Conservation (phyloP, 1,140 invertebrate species). For the Drosophila suzukii region DNA sequence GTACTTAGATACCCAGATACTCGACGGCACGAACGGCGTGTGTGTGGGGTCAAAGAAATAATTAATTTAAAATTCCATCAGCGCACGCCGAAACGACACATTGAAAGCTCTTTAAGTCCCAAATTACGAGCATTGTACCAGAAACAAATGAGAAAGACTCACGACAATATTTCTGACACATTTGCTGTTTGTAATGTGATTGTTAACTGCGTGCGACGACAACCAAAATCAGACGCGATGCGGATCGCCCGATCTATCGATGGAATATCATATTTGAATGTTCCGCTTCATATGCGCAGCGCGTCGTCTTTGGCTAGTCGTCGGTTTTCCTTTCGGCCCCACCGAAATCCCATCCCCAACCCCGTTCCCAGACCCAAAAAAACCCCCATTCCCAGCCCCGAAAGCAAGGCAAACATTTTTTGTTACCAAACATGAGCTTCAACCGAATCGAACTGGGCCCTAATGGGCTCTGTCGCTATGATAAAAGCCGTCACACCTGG, state of each 20-base stretch:
- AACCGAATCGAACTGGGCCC: constrained; percentile 20
- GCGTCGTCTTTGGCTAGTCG: constrained; percentile 18
- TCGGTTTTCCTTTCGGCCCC: constrained; percentile 26
- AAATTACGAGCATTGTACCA: constrained; percentile 82
- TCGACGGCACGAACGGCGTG: constrained; percentile 44
- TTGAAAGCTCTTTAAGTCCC: constrained; percentile 83
- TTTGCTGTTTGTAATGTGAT: constrained; percentile 76
- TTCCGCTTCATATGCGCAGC: constrained; percentile 37
- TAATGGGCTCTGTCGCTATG: constrained; percentile 41
- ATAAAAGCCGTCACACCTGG: constrained; percentile 40
- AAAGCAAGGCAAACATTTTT: constrained; percentile 32
- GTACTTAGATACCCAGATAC: constrained; percentile 22
- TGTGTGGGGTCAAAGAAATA: constrained; percentile 82
- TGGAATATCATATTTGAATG: constrained; percentile 43
- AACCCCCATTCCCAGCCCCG: background rate
- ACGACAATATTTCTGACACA: constrained; percentile 81
- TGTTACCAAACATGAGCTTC: constrained; percentile 44
- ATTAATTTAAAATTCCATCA: constrained; percentile 82
- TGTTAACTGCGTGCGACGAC: constrained; percentile 69
- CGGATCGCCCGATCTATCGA: constrained; percentile 41
- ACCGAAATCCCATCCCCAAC: constrained; percentile 13
- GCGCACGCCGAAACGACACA: constrained; percentile 77
- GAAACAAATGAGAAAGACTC: constrained; percentile 74
- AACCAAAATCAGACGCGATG: constrained; percentile 54
- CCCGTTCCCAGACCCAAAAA: background rate